A percentile compares a stretch with the other conserved stretches of the same genome.
Evolutionary conservation across 2,113 vertebrate species (phyloP).

Genomic region (Menura novaehollandiae): DNA sequence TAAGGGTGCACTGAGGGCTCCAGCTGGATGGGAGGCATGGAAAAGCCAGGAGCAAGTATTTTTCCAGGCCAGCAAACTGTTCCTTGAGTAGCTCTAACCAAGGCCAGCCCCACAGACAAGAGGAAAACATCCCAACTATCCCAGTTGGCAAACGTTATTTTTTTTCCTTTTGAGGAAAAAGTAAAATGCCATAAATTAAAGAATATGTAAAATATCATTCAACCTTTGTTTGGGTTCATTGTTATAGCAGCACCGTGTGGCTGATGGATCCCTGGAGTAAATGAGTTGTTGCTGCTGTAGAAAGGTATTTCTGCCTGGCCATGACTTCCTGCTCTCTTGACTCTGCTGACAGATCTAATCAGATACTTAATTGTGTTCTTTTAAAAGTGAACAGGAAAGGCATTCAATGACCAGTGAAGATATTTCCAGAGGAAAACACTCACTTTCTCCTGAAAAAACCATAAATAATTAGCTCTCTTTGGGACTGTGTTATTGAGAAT

Average conservation of each 20-base stretch:
- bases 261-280: not conserved
- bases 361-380: constrained; percentile 8
- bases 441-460: not conserved
- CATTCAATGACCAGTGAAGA: not conserved
- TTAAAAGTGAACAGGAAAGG: not conserved
- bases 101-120: not conserved
- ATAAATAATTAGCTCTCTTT: not conserved
- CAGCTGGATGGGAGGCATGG: not conserved
- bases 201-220: not conserved
- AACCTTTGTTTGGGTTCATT: not conserved
- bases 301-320: not conserved
- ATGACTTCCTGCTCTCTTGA: not conserved
- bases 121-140: not conserved
- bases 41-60: not conserved
- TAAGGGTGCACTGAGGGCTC: not conserved
- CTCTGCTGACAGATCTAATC: not conserved
- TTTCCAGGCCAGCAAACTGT: not conserved
- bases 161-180: constrained; percentile 12
- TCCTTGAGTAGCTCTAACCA: not conserved
- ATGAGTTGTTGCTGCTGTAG: not conserved
- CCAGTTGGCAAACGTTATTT: not conserved
- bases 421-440: not conserved
- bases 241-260: not conserved
- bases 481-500: not conserved
- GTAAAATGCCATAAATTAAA: not conserved